Base-by-base conservation (phyloP, 2,113 vertebrate species). In the Speoplatyrhinus poulsoni region DNA sequence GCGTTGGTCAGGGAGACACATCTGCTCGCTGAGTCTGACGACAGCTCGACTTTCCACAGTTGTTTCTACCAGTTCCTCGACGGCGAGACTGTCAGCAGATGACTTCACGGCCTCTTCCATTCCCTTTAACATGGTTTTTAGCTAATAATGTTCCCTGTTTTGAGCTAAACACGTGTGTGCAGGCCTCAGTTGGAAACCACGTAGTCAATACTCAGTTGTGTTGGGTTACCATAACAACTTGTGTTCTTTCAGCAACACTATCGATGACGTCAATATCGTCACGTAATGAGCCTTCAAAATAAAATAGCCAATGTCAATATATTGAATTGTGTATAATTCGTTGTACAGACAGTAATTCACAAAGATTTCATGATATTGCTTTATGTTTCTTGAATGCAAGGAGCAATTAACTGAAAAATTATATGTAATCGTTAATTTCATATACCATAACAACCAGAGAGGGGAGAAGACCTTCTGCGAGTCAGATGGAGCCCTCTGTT, bases 391-490 rank as follows among this genome's bases (percentile, higher is more conserved):
- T 26, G 26, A 26, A 26, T 2, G 26, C 26, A 26, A 26, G 26
- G 26, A 26, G 26, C 26, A 26, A 26, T 26, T 26, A 26, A 26
- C 26, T 26, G 2, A 26, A 26, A 2, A 2, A 26, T 26, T 26
- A 26, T 26, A 26, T 26, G 26, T 26, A 26, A 12, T 15, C 12
- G 55, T 57, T 77, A 69, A 85, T 76, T 41, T 33, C 7, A 1
- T 4, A 0, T 0, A 41, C 85, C 58, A 81, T 87, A 73, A 76
- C 79, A 41, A 82, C 85, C 32, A 48, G n/a, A 9, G 67, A 46
- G 10, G 32, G 57, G 17, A 26, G 57, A 32, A 54, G 52, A 7
- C 15, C 6, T 0, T 0, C 2, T 12, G 10, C 1, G 52, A 9
- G 47, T 53, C 9, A n/a, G 12, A 52, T 15, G 10, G 61, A 16